A percentile compares a stretch with the other conserved stretches of the same genome.
Conservation (phyloP, 2,888 invertebrate species). For the Hirtodrosophila trivittata region DNA sequence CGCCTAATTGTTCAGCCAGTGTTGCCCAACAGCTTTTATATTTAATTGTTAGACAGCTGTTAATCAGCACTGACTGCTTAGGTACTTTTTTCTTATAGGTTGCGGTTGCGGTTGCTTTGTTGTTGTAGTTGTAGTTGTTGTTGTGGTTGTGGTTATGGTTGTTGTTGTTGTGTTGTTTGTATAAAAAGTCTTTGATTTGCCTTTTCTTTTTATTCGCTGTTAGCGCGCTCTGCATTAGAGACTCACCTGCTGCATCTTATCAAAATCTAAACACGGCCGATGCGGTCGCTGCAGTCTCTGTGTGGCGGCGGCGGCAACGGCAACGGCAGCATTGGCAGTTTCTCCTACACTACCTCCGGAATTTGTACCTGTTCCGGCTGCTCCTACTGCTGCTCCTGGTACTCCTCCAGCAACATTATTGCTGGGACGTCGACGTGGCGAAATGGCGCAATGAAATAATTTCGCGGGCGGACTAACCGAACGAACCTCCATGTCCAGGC, state of each 20-base stretch:
- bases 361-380: conserved; percentile 23
- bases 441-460: conserved; percentile 86
- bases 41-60: background rate
- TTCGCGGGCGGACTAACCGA: conserved; percentile 85
- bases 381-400: conserved; percentile 13
- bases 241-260: conserved; percentile 97
- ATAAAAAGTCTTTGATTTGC: conserved; percentile 77
- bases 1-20: conserved; percentile 50
- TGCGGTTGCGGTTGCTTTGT: conserved; percentile 7
- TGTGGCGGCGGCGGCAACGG: conserved; percentile 72
- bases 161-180: conserved; percentile 52
- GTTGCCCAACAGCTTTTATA: conserved; percentile 13
- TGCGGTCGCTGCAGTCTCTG: conserved; percentile 87
- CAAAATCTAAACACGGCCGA: conserved; percentile 96
- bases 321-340: conserved; percentile 37
- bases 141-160: conserved; percentile 32
- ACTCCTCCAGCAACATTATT: conserved; percentile 46
- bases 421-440: conserved; percentile 86
- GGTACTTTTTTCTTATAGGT: conserved; percentile 32
- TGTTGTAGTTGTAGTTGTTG: conserved; percentile 39
- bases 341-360: conserved; percentile 29
- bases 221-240: conserved; percentile 81
- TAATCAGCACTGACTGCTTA: conserved; percentile 43
- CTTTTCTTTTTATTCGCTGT: conserved; percentile 47
- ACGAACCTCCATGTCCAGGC: conserved; percentile 83